These are phyloP conservation scores for Temnothorax curvispinosus DNA, from an alignment of 1,140 invertebrate species.

Conservation along the genomic window DNA sequence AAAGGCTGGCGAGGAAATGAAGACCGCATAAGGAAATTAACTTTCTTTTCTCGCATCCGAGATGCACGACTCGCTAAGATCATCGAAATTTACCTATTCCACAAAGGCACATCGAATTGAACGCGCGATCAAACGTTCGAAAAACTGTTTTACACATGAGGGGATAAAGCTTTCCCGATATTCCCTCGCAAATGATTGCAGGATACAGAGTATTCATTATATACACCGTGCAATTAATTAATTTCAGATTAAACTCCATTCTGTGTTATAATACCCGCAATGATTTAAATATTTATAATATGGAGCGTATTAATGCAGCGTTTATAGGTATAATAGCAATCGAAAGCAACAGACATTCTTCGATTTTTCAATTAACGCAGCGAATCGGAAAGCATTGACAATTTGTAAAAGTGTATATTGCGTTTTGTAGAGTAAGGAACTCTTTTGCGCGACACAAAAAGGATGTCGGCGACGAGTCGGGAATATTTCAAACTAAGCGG, in stretches of 20 bases:
- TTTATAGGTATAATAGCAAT: not conserved
- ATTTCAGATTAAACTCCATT: not conserved
- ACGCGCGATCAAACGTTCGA: not conserved
- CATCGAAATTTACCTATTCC: not conserved
- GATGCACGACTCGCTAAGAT: not conserved
- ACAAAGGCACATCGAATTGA: not conserved
- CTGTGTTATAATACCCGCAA: not conserved
- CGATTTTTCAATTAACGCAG: not conserved
- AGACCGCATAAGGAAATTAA: not conserved
- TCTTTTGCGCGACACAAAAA: not conserved
- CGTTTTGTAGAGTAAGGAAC: not conserved
- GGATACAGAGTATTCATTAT: not conserved
- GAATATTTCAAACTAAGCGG: constrained; percentile 36
- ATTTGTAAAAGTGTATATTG: not conserved
- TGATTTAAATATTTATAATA: constrained; percentile 32
- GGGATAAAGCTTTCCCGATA: not conserved
- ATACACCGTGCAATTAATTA: constrained; percentile 22
- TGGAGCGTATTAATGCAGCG: not conserved
- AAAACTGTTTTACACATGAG: not conserved
- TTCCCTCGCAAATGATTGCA: not conserved
- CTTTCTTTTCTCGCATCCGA: not conserved
- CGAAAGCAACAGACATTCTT: not conserved
- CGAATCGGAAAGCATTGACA: not conserved
- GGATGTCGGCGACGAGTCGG: constrained; percentile 16
- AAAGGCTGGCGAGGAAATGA: not conserved